These are phyloP conservation scores for Drosophila sproati DNA, from an alignment of 1,140 invertebrate genomes.

Conservation along the genomic window DNA sequence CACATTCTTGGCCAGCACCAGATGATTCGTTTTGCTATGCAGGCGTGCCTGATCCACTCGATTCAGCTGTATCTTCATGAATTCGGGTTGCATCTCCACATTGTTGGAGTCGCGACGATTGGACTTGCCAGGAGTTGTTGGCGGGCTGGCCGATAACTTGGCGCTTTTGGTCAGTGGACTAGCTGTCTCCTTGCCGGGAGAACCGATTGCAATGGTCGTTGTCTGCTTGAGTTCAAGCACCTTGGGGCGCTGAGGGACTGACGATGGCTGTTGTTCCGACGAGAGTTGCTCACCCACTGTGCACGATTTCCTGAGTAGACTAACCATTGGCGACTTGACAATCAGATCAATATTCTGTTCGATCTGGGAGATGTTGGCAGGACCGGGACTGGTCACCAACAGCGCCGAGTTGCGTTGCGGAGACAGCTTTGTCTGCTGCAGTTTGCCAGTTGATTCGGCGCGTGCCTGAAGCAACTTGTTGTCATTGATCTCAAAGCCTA, in stretches of 20 bases:
- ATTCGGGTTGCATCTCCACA: slow-evolving; percentile 86
- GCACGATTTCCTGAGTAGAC: slow-evolving; percentile 69
- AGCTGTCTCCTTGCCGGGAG: slow-evolving; percentile 32
- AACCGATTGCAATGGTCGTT: slow-evolving; percentile 11
- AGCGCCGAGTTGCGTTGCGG: slow-evolving; percentile 51
- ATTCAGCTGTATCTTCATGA: slow-evolving; percentile 89
- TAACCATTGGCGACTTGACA: slow-evolving; percentile 79
- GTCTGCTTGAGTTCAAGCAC: slow-evolving; percentile 58
- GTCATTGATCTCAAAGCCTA: slow-evolving; percentile 79
- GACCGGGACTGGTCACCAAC: slow-evolving; percentile 39
- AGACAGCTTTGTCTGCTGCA: slow-evolving; percentile 40
- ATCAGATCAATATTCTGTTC: slow-evolving; percentile 81
- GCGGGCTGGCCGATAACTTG: slow-evolving; percentile 53
- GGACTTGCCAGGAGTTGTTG: slow-evolving; percentile 42
- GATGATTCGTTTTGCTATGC: slow-evolving; percentile 86
- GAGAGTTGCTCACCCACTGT: slow-evolving; percentile 30
- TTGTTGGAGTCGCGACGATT: slow-evolving; percentile 48
- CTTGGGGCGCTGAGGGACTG: slow-evolving; percentile 53
- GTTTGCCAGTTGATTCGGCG: slow-evolving; percentile 60
- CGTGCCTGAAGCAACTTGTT: slow-evolving; percentile 69
- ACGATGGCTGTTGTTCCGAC: slow-evolving; percentile 15
- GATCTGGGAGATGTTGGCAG: slow-evolving; percentile 67
- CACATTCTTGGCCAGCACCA: slow-evolving; percentile 86
- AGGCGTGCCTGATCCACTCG: slow-evolving; percentile 86
- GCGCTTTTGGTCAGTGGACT: slow-evolving; percentile 56